phyloP scores from a whole-genome alignment of 2,113 vertebrate species.

The Edolisoma coerulescens region DNA sequence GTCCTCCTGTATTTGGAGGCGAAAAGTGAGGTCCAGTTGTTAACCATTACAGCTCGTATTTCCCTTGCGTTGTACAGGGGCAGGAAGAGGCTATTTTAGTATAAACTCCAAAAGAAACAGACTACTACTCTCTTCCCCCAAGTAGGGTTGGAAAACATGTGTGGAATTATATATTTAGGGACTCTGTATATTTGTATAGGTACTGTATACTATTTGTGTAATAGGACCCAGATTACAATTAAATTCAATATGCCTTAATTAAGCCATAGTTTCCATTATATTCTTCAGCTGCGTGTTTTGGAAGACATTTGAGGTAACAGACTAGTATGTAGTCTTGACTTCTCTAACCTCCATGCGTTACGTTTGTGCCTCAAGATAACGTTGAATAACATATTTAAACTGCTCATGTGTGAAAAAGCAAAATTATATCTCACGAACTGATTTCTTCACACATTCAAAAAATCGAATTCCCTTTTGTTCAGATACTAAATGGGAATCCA shows the following conservation, averaged over 20 bases:
- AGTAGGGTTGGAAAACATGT: not conserved
- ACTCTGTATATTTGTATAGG: not conserved
- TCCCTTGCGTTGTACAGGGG: not conserved
- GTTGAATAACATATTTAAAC: conserved; percentile 59
- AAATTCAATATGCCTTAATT: not conserved
- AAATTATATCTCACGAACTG: conserved; percentile 31
- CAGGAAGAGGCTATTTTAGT: not conserved
- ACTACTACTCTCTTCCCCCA: not conserved
- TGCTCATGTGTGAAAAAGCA: conserved; percentile 35
- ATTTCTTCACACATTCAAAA: conserved; percentile 11
- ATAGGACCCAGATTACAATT: not conserved
- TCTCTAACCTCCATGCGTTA: conserved; percentile 50
- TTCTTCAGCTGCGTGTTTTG: not conserved
- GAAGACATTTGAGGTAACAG: conserved; percentile 1
- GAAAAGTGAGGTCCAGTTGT: not conserved
- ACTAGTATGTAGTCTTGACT: not conserved
- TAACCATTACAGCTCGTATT: not conserved
- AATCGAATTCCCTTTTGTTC: not conserved
- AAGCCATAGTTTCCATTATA: not conserved
- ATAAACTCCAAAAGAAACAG: not conserved
- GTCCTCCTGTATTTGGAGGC: not conserved
- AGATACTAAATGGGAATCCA: not conserved
- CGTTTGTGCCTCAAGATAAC: conserved; percentile 60
- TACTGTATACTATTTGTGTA: not conserved
- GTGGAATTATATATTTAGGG: not conserved